These are phyloP conservation scores for Hydractinia echinata DNA, from an alignment of 30 jellyfish, hydroid and myxozoan genomes.

Conservation along the genomic window DNA sequence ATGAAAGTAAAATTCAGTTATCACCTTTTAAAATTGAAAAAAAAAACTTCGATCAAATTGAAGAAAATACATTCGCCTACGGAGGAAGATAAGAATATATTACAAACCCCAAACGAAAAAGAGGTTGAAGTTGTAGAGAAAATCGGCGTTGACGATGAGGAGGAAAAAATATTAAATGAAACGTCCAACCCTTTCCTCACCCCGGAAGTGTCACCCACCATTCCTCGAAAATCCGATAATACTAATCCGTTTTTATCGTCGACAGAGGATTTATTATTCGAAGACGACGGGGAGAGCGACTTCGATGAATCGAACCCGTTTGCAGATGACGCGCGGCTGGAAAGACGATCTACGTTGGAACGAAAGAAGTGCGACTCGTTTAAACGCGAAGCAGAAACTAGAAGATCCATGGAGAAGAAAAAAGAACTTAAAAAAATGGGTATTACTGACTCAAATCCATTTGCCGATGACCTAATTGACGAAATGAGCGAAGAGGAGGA, in stretches of 20 bases:
- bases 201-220: constrained; percentile 2
- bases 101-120: too few species aligned
- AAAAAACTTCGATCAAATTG: too few species aligned
- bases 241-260: constrained; percentile 56
- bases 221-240: constrained; percentile 3
- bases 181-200: constrained; percentile 3
- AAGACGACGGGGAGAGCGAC: not conserved
- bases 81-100: too few species aligned
- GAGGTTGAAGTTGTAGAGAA: not conserved
- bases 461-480: constrained; percentile 17
- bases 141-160: not conserved
- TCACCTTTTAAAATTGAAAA: too few species aligned
- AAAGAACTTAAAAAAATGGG: not conserved
- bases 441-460: constrained; percentile 18
- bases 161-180: not conserved
- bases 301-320: constrained; percentile 26
- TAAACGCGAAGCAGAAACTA: not conserved
- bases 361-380: not conserved
- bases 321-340: constrained; percentile 24
- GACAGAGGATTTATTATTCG: constrained; percentile 49
- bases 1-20: too few species aligned
- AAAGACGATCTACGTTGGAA: not conserved
- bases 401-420: not conserved
- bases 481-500: not conserved
- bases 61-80: too few species aligned